These are phyloP conservation scores for Drosophila persimilis DNA, from an alignment of 1,140 invertebrate genomes.

Conservation along the genomic window DNA sequence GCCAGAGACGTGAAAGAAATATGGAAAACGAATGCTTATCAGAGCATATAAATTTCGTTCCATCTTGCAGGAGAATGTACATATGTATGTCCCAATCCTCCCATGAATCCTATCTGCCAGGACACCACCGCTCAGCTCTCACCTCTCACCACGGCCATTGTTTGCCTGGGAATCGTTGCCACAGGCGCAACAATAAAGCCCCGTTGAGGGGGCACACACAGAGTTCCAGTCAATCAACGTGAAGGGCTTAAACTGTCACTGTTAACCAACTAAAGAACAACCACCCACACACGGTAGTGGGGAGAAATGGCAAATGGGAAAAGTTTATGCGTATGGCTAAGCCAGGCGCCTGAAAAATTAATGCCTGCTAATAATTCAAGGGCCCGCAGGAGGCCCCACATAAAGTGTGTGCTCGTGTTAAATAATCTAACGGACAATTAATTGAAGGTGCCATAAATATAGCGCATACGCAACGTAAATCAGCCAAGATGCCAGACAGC, in stretches of 20 bases:
- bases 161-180: no score
- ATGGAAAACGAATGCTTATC: slow-evolving; percentile 33
- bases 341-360: slow-evolving; percentile 61
- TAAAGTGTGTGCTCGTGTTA: slow-evolving; percentile 37
- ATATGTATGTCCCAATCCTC: neutral
- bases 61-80: slow-evolving; percentile 29
- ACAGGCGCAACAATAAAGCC: slow-evolving; percentile 7
- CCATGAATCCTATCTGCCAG: slow-evolving; percentile 11
- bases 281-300: slow-evolving; percentile 6
- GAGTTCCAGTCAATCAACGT: slow-evolving; percentile 39
- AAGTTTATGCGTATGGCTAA: slow-evolving; percentile 39
- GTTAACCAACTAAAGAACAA: slow-evolving; percentile 16
- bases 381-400: slow-evolving; percentile 18
- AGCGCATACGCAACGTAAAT: slow-evolving; percentile 75
- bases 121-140: no score
- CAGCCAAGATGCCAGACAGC: slow-evolving; percentile 33
- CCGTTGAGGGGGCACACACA: slow-evolving; percentile 19
- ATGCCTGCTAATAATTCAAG: slow-evolving; percentile 74
- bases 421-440: slow-evolving; percentile 79
- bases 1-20: no score
- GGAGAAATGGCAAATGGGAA: neutral
- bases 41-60: slow-evolving; percentile 46
- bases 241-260: slow-evolving; percentile 44
- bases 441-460: slow-evolving; percentile 80
- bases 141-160: neutral